Evolutionary conservation across 2,888 invertebrate genomes (phyloP).

Genomic region (Drosophila aldrichi): DNA sequence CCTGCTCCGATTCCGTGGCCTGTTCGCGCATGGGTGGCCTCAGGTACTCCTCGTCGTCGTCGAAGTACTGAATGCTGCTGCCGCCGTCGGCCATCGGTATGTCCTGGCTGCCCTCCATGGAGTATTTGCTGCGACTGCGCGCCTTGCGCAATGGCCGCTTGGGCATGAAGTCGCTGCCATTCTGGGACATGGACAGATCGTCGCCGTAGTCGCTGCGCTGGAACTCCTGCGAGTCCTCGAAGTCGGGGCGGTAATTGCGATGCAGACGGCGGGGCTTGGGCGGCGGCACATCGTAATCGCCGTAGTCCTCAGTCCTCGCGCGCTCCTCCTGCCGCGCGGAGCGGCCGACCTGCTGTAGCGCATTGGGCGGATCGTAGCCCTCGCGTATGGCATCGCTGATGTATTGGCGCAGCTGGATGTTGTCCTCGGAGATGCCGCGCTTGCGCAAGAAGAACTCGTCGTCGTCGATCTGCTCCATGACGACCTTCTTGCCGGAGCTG

Average conservation of each 20-base stretch:
- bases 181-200: slow-evolving; percentile 83
- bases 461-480: slow-evolving; percentile 94
- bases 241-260: slow-evolving; percentile 76
- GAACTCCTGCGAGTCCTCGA: slow-evolving; percentile 81
- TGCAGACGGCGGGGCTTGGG: slow-evolving; percentile 84
- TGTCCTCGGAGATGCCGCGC: slow-evolving; percentile 91
- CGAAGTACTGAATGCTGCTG: slow-evolving; percentile 82
- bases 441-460: slow-evolving; percentile 94
- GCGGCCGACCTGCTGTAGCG: slow-evolving; percentile 88
- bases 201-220: slow-evolving; percentile 83
- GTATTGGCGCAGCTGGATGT: slow-evolving; percentile 92
- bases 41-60: slow-evolving; percentile 85
- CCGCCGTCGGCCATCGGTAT: slow-evolving; percentile 79
- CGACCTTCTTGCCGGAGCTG: slow-evolving; percentile 88
- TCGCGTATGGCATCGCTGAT: slow-evolving; percentile 92
- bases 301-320: slow-evolving; percentile 70
- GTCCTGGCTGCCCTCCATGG: slow-evolving; percentile 85
- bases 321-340: slow-evolving; percentile 32
- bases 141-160: slow-evolving; percentile 86
- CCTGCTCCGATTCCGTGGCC: slow-evolving; percentile 54
- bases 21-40: slow-evolving; percentile 71
- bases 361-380: slow-evolving; percentile 89
- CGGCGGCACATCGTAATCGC: slow-evolving; percentile 84
- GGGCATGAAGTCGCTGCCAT: slow-evolving; percentile 85
- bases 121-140: slow-evolving; percentile 83